phyloP scores from a whole-genome alignment of 2,797 vertebrate genomes.

The Paratrypauchen microcephalus region DNA sequence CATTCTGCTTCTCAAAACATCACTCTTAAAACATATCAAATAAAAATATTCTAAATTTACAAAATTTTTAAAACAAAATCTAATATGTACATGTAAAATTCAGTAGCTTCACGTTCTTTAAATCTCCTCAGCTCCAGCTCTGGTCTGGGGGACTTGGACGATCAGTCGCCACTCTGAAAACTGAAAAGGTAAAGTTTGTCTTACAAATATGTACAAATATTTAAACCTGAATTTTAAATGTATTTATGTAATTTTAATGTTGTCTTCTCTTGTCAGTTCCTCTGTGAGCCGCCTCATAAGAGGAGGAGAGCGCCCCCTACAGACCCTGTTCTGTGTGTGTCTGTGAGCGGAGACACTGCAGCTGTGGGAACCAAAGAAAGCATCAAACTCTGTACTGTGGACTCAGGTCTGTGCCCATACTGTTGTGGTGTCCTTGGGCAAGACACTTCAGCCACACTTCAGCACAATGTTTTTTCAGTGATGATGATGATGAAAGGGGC shows the following conservation, averaged over 20 bases:
- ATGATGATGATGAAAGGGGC: too few relatives aligned
- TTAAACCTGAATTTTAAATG: background rate
- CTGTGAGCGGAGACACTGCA: constrained; percentile 61
- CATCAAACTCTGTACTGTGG: constrained; percentile 75
- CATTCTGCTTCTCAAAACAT: too few relatives aligned
- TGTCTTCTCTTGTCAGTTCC: constrained; percentile 6
- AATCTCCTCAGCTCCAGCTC: constrained; percentile 79
- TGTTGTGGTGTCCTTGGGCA: too few relatives aligned
- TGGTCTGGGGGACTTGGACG: constrained; percentile 85
- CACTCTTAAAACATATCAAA: too few relatives aligned
- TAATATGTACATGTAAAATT: too few relatives aligned
- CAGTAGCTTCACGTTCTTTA: background rate
- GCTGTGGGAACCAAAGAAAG: constrained; percentile 82
- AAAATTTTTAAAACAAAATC: too few relatives aligned
- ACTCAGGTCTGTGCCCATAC: constrained; percentile 64
- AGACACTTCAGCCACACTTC: too few relatives aligned
- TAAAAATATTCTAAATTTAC: too few relatives aligned
- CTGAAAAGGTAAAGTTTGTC: constrained; percentile 46
- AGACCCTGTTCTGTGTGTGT: constrained; percentile 76
- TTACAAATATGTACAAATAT: background rate
- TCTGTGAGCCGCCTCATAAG: constrained; percentile 49
- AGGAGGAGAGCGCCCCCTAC: constrained; percentile 41
- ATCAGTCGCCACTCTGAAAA: constrained; percentile 58
- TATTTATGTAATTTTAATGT: too few relatives aligned
- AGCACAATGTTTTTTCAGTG: too few relatives aligned